Percentiles rank a stretch among this genome's conserved stretches.
These are phyloP conservation scores for Fragum whitleyi DNA, from an alignment of 2,888 invertebrate species.

Conservation along the genomic window DNA sequence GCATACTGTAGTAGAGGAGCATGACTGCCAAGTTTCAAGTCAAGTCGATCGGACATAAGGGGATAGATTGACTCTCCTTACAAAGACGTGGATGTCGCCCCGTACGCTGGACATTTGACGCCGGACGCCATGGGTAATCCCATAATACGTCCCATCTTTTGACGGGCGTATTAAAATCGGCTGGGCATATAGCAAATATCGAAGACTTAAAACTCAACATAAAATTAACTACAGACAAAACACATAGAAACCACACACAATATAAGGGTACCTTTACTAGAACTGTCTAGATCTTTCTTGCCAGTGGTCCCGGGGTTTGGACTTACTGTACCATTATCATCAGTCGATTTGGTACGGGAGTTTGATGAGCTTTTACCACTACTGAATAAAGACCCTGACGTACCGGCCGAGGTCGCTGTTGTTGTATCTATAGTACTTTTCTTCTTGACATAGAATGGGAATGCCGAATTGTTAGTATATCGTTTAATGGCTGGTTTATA, in stretches of 20 bases:
- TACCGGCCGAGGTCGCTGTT: background rate
- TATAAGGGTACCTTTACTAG: background rate
- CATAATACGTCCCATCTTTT: too few species aligned
- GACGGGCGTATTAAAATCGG: too few species aligned
- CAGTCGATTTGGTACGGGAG: background rate
- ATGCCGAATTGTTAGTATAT: background rate
- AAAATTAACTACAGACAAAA: too few species aligned
- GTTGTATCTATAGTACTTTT: background rate
- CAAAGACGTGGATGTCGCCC: too few species aligned
- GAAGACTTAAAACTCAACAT: too few species aligned
- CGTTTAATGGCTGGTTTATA: conserved; percentile 1
- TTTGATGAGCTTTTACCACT: background rate
- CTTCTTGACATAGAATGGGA: background rate
- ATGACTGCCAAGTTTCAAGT: too few species aligned
- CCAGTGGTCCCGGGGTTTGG: background rate
- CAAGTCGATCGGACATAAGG: too few species aligned
- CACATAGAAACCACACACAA: background rate
- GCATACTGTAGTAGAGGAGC: too few species aligned
- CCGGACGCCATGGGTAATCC: too few species aligned
- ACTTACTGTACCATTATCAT: background rate
- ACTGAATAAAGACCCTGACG: conserved; percentile 2
- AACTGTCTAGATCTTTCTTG: background rate
- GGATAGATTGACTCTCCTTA: too few species aligned
- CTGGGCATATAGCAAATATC: too few species aligned
- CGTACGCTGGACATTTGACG: too few species aligned